Evolutionary conservation across 2,113 vertebrate species (phyloP).

Genomic region (Atrichornis clamosus): DNA sequence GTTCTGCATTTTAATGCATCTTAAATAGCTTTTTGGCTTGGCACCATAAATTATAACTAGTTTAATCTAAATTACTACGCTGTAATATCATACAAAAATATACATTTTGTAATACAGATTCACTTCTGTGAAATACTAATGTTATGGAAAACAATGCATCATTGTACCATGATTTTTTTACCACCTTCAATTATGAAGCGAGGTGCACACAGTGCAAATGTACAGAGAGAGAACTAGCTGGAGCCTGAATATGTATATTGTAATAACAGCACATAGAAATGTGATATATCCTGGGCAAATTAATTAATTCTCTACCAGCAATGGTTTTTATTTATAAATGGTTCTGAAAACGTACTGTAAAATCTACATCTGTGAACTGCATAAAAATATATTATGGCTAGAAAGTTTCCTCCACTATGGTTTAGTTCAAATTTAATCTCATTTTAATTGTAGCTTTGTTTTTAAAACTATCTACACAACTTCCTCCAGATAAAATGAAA

Average conservation of each 20-base stretch:
- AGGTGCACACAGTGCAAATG: not conserved
- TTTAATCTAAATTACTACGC: conserved; percentile 55
- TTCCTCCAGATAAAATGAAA: conserved; percentile 23
- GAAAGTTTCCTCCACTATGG: not conserved
- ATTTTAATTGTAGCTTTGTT: conserved; percentile 49
- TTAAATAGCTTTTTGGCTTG: conserved; percentile 69
- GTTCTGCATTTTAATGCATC: conserved; percentile 75
- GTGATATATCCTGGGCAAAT: not conserved
- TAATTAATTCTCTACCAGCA: conserved; percentile 9
- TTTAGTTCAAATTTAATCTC: conserved; percentile 42
- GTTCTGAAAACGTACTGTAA: not conserved
- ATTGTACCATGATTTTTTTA: conserved; percentile 10
- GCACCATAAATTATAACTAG: conserved; percentile 65
- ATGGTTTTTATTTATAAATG: conserved; percentile 10
- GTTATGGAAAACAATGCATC: conserved; percentile 30
- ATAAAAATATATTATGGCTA: not conserved
- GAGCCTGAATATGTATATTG: not conserved
- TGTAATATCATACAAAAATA: conserved; percentile 53
- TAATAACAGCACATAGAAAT: not conserved
- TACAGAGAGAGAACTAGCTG: not conserved
- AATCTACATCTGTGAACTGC: not conserved
- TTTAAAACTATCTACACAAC: conserved; percentile 33
- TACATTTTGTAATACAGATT: conserved; percentile 36
- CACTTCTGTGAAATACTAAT: conserved; percentile 45
- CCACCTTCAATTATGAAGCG: conserved; percentile 3